Evolutionary conservation across 1,140 invertebrate genomes (phyloP).

Genomic region (Bombus difficillimus): DNA sequence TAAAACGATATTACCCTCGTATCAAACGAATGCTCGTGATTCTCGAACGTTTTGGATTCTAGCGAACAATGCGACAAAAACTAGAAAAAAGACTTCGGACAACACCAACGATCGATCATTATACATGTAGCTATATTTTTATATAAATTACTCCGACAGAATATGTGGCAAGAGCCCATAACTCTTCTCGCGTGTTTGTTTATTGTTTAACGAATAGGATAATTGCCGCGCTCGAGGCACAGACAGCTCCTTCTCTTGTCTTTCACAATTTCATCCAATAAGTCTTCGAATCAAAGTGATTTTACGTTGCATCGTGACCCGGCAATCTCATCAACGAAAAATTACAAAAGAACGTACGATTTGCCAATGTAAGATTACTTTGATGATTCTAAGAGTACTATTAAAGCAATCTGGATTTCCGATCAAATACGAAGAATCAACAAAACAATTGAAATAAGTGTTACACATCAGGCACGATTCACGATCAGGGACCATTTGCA

Average conservation of each 20-base stretch:
- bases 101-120: slow-evolving; percentile 55
- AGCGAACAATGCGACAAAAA: slow-evolving; percentile 52
- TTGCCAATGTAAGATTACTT: slow-evolving; percentile 33
- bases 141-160: slow-evolving; percentile 53
- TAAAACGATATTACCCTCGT: background rate
- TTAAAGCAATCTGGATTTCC: slow-evolving; percentile 26
- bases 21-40: background rate
- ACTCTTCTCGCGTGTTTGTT: background rate
- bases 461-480: slow-evolving; percentile 62
- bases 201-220: slow-evolving; percentile 58
- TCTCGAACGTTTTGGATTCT: slow-evolving; percentile 23
- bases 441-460: slow-evolving; percentile 38
- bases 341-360: background rate
- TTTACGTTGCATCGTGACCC: slow-evolving; percentile 12
- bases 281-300: slow-evolving; percentile 21
- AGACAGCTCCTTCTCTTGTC: slow-evolving; percentile 55
- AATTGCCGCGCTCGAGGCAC: slow-evolving; percentile 65
- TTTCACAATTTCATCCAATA: slow-evolving; percentile 11
- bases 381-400: slow-evolving; percentile 32
- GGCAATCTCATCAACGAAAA: background rate
- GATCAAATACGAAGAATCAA: slow-evolving; percentile 41
- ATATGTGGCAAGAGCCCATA: background rate
- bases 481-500: slow-evolving; percentile 45
- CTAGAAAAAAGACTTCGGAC: slow-evolving; percentile 45
- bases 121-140: slow-evolving; percentile 43